phyloP scores from a whole-genome alignment of 2,797 vertebrate genomes.

The Malurus leucopterus region DNA sequence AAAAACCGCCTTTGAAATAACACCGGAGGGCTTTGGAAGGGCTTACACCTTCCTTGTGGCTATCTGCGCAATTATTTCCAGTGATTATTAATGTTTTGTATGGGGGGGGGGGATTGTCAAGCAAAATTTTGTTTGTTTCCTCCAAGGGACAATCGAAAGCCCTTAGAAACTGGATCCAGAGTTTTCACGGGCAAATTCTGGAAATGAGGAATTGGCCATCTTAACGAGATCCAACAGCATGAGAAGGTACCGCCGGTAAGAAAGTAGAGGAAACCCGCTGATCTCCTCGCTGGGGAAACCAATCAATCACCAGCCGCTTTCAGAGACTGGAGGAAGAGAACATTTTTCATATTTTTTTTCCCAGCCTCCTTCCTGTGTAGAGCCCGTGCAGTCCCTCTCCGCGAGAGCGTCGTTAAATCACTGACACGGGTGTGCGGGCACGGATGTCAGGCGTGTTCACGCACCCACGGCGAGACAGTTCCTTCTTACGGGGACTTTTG shows the following conservation, averaged over 20 bases:
- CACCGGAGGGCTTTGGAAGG: neutral
- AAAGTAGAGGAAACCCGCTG: neutral
- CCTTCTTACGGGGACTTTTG: neutral
- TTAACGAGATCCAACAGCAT: neutral
- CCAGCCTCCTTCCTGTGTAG: neutral
- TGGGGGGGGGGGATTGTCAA: neutral
- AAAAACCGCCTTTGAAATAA: constrained; percentile 27
- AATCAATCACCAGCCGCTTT: constrained; percentile 7
- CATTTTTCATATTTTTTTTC: constrained; percentile 12
- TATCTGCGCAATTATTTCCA: neutral
- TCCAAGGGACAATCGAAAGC: constrained; percentile 18
- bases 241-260: neutral
- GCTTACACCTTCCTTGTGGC: constrained; percentile 9
- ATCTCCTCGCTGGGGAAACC: constrained; percentile 15
- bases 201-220: neutral
- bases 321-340: neutral
- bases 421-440: neutral
- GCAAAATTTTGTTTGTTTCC: neutral
- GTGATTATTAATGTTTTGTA: neutral
- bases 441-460: neutral
- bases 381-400: neutral
- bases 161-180: neutral
- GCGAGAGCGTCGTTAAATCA: constrained; percentile 3
- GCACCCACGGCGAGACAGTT: neutral
- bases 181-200: neutral